Percentiles rank a stretch among this genome's conserved stretches.
Conservation (phyloP, 1,140 invertebrate genomes). For the Zaprionus kolodkinae region DNA sequence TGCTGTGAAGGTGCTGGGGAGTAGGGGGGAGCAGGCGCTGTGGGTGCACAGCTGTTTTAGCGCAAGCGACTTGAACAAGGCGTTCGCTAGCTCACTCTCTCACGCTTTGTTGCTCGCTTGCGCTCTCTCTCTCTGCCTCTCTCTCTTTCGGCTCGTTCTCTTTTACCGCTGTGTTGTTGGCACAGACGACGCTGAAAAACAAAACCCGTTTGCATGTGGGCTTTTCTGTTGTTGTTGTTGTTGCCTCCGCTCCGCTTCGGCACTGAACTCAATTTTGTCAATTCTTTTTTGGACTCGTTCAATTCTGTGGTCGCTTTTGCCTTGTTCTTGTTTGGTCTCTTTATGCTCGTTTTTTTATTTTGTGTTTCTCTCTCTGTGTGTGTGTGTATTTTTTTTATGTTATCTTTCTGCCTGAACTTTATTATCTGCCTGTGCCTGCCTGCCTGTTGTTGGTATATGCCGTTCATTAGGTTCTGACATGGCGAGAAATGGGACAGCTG, state of each 20-base stretch:
- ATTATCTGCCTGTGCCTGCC: conserved; percentile 51
- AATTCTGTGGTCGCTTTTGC: conserved; percentile 59
- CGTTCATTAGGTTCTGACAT: conserved; percentile 45
- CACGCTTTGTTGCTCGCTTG: conserved; percentile 8
- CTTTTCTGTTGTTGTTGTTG: conserved; percentile 35
- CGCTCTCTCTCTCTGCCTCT: not conserved
- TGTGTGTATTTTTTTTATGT: conserved; percentile 23
- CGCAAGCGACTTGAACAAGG: conserved; percentile 25
- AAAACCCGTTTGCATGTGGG: conserved; percentile 65
- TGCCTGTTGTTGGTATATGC: conserved; percentile 39
- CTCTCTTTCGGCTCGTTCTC: conserved; percentile 17
- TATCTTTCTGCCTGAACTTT: conserved; percentile 54
- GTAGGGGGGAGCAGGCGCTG: not conserved
- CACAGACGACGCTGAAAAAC: conserved; percentile 47
- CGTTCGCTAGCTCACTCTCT: conserved; percentile 1
- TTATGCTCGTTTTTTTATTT: conserved; percentile 9
- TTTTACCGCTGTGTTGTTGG: conserved; percentile 7
- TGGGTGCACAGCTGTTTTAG: conserved; percentile 50
- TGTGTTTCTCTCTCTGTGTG: not conserved
- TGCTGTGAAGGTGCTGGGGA: conserved; percentile 6
- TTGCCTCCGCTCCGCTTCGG: conserved; percentile 23
- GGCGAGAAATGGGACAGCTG: conserved; percentile 54
- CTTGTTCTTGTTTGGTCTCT: conserved; percentile 45
- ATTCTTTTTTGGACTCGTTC: conserved; percentile 64
- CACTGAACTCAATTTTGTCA: conserved; percentile 79